These are phyloP conservation scores for Stenolophus ochropezus DNA, from an alignment of 2,888 invertebrate genomes.

Conservation along the genomic window DNA sequence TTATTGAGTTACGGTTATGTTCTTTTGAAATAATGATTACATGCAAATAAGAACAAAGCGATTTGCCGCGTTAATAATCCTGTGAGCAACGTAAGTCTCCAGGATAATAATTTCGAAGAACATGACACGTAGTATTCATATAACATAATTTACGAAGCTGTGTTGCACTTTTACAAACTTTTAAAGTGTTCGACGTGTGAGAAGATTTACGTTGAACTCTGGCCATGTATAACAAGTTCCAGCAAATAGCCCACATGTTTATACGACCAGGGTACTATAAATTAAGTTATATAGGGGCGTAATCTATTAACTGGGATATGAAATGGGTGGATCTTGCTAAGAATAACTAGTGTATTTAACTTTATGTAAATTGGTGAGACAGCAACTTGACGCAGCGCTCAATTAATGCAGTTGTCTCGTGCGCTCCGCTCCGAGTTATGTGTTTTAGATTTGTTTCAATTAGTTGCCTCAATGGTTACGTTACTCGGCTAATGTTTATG, in stretches of 20 bases:
- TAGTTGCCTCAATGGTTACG: slow-evolving; percentile 17
- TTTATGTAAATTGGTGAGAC: slow-evolving; percentile 52
- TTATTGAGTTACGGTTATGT: not conserved
- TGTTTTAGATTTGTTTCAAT: slow-evolving; percentile 43
- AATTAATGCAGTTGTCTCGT: slow-evolving; percentile 37
- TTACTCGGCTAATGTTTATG: slow-evolving; percentile 13
- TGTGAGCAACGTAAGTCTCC: not conserved
- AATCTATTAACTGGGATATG: slow-evolving; percentile 53
- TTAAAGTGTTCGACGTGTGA: slow-evolving; percentile 29
- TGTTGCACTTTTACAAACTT: slow-evolving; percentile 36
- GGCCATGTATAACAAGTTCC: slow-evolving; percentile 28
- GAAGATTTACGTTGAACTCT: slow-evolving; percentile 9
- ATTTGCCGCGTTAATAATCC: not conserved
- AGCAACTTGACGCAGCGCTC: slow-evolving; percentile 32
- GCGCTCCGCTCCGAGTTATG: not conserved
- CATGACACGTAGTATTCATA: slow-evolving; percentile 34
- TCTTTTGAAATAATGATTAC: not conserved
- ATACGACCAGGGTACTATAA: slow-evolving; percentile 46
- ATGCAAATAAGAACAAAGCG: not conserved
- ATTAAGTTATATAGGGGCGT: slow-evolving; percentile 58
- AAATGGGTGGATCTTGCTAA: slow-evolving; percentile 52
- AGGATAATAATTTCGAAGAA: slow-evolving; percentile 23
- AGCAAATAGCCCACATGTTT: slow-evolving; percentile 56
- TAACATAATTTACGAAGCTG: slow-evolving; percentile 19
- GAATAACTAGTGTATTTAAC: slow-evolving; percentile 52